Evolutionary conservation across 2,797 vertebrate genomes (phyloP).

Genomic region (Periparus ater): DNA sequence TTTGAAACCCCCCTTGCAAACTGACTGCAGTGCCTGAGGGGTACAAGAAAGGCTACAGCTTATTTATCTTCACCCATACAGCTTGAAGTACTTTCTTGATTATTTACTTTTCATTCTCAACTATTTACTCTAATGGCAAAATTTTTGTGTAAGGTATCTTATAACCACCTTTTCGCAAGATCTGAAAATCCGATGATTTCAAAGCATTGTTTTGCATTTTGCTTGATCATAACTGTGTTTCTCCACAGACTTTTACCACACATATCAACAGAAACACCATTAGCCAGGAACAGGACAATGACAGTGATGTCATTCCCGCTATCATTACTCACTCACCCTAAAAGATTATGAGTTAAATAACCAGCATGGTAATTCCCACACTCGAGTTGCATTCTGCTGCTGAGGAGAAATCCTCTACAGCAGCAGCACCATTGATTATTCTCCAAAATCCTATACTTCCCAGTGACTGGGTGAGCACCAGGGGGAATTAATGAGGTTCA

Average conservation of each 20-base stretch:
- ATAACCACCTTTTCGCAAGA: neutral
- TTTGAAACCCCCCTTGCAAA: neutral
- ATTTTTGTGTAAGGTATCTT: neutral
- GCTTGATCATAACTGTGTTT: neutral
- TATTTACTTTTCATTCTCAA: neutral
- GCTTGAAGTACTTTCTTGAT: neutral
- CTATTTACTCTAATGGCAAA: neutral
- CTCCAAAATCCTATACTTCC: neutral
- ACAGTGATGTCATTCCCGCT: neutral
- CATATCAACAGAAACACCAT: neutral
- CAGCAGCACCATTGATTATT: neutral
- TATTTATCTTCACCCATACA: neutral
- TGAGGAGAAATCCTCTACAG: neutral
- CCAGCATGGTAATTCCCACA: neutral
- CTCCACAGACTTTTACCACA: neutral
- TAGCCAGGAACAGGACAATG: neutral
- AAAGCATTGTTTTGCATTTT: neutral
- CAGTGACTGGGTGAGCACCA: rapidly evolving
- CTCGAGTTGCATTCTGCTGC: neutral
- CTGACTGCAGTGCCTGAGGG: neutral
- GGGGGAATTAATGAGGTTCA: neutral
- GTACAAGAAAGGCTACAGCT: neutral
- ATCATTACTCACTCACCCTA: neutral
- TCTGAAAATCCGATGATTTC: neutral
- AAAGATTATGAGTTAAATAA: neutral